Base-by-base conservation (phyloP, 2,797 vertebrate species). In the Lagocephalus sceleratus region DNA sequence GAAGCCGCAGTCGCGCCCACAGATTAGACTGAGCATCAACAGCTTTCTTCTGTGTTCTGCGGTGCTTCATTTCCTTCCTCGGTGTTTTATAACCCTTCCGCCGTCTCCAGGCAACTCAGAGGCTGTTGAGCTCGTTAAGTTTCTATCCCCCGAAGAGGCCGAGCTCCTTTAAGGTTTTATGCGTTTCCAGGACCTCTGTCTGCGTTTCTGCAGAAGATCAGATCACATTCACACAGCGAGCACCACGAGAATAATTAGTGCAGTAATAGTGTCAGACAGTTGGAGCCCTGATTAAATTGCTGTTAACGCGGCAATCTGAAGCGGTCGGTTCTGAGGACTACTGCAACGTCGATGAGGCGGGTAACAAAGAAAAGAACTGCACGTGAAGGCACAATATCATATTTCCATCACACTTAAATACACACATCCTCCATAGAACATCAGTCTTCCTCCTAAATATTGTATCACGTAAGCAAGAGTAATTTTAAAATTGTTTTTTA, bases 41-140 rank as follows among this genome's bases (percentile, higher is more conserved):
- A 69, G 68, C 5, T 14, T 71, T 58, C 63, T 56, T 51, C 57
- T 39, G 43, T 74, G 66, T 78, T 80, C 71, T 53, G 53, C 59
- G 68, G 60, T 68, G 78, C 82, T 81, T 78, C 69, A 78, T 85
- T 87, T 85, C 76, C 76, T 71, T 80, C 77, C 68, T 84, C 83
- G 83, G 86, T 85, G 82, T 84, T 84, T 84, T 82, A 71, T 76
- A 86, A 82, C 82, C 73, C 80, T 59, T 69, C 75, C 72, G 75
- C 79, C 73, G 79, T 88, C 84, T 87, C 86, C 76, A 80, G 84
- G 87, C 85, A 86, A 88, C 87, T 88, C 84, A 82, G 76, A 82
- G 77, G 83, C 84, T 76, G 78, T 83, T 81, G 78, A 87, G 81
- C 84, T 87, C 64, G 84, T 90, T 89, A 87, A 82, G 79, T 75